These are phyloP conservation scores for Eptesicus fuscus DNA, from an alignment of 2,113 vertebrate genomes.

Conservation along the genomic window DNA sequence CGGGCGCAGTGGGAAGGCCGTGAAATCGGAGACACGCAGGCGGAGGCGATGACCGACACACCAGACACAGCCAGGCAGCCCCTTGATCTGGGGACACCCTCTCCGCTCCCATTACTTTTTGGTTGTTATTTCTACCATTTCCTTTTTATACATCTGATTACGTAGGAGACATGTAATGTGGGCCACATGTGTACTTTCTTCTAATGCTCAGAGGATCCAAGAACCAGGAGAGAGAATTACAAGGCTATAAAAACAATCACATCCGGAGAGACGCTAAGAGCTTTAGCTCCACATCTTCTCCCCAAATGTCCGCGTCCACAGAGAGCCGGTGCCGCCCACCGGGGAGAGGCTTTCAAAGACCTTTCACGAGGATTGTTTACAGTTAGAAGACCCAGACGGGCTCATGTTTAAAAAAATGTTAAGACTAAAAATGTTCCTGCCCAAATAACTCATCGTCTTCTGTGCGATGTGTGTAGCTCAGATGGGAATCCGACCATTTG, in stretches of 20 bases:
- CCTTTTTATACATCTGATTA: background rate
- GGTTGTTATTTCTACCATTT: background rate
- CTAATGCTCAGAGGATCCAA: background rate
- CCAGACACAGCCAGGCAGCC: background rate
- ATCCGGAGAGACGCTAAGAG: background rate
- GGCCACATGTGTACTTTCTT: too few species aligned
- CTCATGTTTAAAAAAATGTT: background rate
- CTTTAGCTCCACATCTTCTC: conserved; percentile 22
- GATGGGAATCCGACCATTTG: background rate
- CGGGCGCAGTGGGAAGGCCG: too few species aligned
- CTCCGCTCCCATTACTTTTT: background rate
- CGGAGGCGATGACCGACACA: background rate
- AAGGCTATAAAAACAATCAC: background rate
- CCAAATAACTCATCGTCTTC: background rate
- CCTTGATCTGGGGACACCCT: background rate
- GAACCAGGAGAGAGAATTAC: background rate
- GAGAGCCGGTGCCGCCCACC: background rate
- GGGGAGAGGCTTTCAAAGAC: background rate
- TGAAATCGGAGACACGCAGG: too few species aligned
- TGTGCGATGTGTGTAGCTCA: background rate
- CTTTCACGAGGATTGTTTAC: background rate
- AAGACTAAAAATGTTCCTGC: background rate
- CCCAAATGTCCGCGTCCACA: conserved; percentile 32
- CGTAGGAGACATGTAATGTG: background rate
- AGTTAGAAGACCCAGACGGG: conserved; percentile 43